phyloP scores from a whole-genome alignment of 2,888 invertebrate species.

The Electrophaes corylata region DNA sequence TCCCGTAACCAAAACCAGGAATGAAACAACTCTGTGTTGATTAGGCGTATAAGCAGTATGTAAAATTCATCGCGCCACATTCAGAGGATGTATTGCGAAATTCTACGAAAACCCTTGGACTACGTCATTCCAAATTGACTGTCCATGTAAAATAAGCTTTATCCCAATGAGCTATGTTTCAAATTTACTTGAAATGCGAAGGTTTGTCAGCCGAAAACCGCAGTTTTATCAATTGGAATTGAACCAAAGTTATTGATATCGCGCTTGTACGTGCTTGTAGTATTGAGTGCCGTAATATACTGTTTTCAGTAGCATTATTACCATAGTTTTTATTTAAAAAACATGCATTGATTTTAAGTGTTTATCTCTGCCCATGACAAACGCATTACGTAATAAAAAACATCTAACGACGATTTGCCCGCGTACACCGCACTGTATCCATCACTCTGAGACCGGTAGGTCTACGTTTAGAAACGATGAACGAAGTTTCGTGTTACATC shows the following conservation, averaged over 20 bases:
- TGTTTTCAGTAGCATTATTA: too few relatives aligned
- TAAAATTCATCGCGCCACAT: conserved; percentile 67
- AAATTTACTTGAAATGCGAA: neutral
- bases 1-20: conserved; percentile 34
- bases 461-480: too few relatives aligned
- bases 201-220: neutral
- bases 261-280: neutral
- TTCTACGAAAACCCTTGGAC: neutral
- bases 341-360: too few relatives aligned
- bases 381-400: too few relatives aligned
- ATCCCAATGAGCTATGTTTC: neutral
- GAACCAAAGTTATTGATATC: neutral
- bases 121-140: neutral
- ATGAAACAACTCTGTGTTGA: conserved; percentile 41
- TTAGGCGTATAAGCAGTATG: conserved; percentile 54
- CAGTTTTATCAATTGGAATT: neutral
- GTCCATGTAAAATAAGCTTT: conserved; percentile 1
- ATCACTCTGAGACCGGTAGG: too few relatives aligned
- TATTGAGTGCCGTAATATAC: conserved; percentile 33
- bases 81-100: conserved; percentile 60
- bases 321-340: too few relatives aligned
- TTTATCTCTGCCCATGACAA: too few relatives aligned
- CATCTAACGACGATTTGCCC: too few relatives aligned
- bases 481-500: too few relatives aligned
- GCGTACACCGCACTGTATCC: too few relatives aligned